These are phyloP conservation scores for Ceyx erithaca DNA, from an alignment of 2,797 vertebrate species.

Conservation along the genomic window DNA sequence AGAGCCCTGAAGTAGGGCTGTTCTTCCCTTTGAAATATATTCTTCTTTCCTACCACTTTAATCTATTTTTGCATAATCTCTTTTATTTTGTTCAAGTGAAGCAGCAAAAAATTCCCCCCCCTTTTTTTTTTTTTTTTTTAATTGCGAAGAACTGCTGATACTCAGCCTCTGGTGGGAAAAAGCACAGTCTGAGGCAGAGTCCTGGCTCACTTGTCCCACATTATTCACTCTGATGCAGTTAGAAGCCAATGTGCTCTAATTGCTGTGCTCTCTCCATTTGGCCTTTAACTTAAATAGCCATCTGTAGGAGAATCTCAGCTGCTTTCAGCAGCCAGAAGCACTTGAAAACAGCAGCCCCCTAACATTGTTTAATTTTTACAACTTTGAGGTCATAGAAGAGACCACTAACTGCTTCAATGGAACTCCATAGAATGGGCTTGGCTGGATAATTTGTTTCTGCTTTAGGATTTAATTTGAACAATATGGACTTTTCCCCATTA, in stretches of 20 bases:
- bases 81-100: slow-evolving; percentile 53
- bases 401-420: slow-evolving; percentile 63
- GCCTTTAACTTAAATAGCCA: slow-evolving; percentile 60
- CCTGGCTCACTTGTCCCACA: slow-evolving; percentile 30
- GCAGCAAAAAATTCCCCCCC: neutral
- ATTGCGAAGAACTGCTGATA: slow-evolving; percentile 21
- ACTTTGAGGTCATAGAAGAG: slow-evolving; percentile 50
- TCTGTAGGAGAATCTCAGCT: slow-evolving; percentile 37
- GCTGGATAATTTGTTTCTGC: slow-evolving; percentile 44
- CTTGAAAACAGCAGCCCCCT: slow-evolving; percentile 51
- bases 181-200: neutral
- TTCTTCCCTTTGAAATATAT: slow-evolving; percentile 31
- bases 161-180: slow-evolving; percentile 37
- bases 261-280: slow-evolving; percentile 48
- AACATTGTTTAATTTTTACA: slow-evolving; percentile 64
- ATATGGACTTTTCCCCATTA: slow-evolving; percentile 54
- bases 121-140: neutral
- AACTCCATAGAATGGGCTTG: slow-evolving; percentile 50
- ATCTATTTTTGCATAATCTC: slow-evolving; percentile 49
- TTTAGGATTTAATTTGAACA: slow-evolving; percentile 71
- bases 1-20: slow-evolving; percentile 2
- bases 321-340: slow-evolving; percentile 55
- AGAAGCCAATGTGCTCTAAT: slow-evolving; percentile 26
- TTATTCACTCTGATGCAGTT: slow-evolving; percentile 43
- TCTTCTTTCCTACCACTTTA: slow-evolving; percentile 13